These are phyloP conservation scores for Ctena decussata DNA, from an alignment of 2,888 invertebrate genomes.

Conservation along the genomic window DNA sequence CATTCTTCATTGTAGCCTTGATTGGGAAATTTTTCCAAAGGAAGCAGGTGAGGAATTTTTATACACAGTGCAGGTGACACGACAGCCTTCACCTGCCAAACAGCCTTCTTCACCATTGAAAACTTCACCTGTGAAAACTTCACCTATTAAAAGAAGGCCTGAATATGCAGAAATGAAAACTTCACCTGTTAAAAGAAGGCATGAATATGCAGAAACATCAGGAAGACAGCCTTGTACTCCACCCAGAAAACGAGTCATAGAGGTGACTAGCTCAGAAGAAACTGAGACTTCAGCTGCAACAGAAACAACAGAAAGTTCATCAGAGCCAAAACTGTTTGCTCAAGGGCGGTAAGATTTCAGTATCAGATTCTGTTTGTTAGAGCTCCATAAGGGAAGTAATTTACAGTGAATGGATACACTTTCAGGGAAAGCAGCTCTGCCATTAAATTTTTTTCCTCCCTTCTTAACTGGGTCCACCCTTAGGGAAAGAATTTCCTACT, in stretches of 20 bases:
- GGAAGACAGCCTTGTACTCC: not conserved
- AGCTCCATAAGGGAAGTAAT: too few species aligned
- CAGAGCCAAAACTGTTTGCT: not conserved
- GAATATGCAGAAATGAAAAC: not conserved
- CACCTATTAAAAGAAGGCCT: not conserved
- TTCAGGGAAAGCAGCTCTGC: too few species aligned
- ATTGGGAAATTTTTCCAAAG: slow-evolving; percentile 34
- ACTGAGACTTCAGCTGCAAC: not conserved
- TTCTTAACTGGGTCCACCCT: too few species aligned
- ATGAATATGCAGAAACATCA: not conserved
- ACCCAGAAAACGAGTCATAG: not conserved
- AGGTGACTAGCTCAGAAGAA: slow-evolving; percentile 6
- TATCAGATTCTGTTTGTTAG: too few species aligned
- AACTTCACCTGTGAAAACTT: not conserved
- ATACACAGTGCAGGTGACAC: slow-evolving; percentile 33
- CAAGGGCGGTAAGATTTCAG: not conserved
- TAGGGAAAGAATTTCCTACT: too few species aligned
- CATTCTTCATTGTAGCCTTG: too few species aligned
- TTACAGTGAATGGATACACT: too few species aligned
- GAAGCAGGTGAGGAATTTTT: slow-evolving; percentile 36
- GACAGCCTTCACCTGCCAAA: slow-evolving; percentile 28
- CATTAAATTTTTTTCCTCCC: too few species aligned
- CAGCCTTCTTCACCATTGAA: not conserved
- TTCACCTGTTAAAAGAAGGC: not conserved
- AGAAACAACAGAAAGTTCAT: not conserved